Evolutionary conservation across 1,140 invertebrate species (phyloP), one percentile per base, ranked within the genome.

Genomic region (Hetaerina americana): DNA sequence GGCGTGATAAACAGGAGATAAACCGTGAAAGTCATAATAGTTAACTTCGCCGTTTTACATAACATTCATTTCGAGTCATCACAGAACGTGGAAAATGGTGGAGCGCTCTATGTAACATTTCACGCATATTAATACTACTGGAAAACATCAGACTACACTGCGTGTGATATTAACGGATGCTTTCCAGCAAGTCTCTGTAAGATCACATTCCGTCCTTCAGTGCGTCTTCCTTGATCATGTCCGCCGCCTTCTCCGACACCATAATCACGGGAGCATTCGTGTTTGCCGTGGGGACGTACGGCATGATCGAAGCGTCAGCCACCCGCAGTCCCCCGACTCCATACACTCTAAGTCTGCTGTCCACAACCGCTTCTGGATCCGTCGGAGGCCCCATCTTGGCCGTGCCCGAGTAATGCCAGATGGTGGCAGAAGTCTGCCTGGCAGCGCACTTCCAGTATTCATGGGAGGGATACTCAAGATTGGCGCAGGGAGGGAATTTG

Each of bases 381-480:
- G 68, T 73, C 0, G 6, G n/a, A 0, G 83, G 81, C 0, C 88
- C 88, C 89, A 91, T 91, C 78, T 87, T 89, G 75, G 85, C 88
- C 0, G 85, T 86, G 5, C 84, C 84, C 0, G 81, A 80, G 0
- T 87, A 87, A 81, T 92, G 89, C 76, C 89, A 90, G 68, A 91
- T 84, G 31, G 87, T 88, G 75, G 86, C 80, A 0, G 89, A 89
- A 66, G 88, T 89, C 76, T 87, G 84, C 10, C 81, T 74, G 10
- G 74, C 72, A 12, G 76, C 72, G 68, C 80, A 82, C 27, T 72
- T 72, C 70, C 79, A 77, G 75, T 81, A 81, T 5, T 72, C 75
- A 67, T 79, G 77, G 0, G 87, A 89, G 73, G 86, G 80, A 25
- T 86, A 83, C 10, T 81, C 76, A 67, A 78, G 66, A n/a, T 80